Percentiles rank a stretch among this genome's conserved stretches.
phyloP scores from a whole-genome alignment of 2,113 vertebrate species.

The Pangasianodon gigas region DNA sequence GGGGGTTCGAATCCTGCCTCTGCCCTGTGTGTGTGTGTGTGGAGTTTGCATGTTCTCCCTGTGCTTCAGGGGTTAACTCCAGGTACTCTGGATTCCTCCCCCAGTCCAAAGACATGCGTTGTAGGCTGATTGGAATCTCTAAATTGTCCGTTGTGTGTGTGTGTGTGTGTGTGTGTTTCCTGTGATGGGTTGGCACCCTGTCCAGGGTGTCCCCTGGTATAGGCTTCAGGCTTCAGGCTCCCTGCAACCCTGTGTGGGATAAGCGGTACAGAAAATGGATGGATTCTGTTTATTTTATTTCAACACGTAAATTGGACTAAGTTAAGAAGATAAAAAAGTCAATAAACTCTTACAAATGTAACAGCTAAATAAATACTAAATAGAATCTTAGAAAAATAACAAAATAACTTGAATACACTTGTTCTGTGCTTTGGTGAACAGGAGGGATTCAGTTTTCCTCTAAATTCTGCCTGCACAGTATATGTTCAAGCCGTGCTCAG shows the following conservation, averaged over 20 bases:
- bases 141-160: background rate
- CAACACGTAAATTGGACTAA: conserved; percentile 31
- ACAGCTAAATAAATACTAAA: background rate
- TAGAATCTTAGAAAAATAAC: background rate
- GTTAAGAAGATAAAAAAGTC: conserved; percentile 13
- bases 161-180: background rate
- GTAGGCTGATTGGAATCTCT: no score
- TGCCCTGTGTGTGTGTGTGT: no score
- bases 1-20: no score
- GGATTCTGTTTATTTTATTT: conserved; percentile 3
- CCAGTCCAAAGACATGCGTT: no score
- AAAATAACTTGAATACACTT: conserved; percentile 29
- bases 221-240: no score
- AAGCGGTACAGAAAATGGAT: no score
- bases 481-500: conserved; percentile 47
- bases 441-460: conserved; percentile 57
- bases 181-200: no score
- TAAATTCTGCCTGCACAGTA: conserved; percentile 59
- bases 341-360: background rate
- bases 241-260: no score
- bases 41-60: no score
- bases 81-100: no score
- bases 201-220: no score
- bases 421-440: conserved; percentile 27
- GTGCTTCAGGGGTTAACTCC: no score